Evolutionary conservation across 2,888 invertebrate genomes (phyloP).

Genomic region (Sepioteuthis lessoniana): DNA sequence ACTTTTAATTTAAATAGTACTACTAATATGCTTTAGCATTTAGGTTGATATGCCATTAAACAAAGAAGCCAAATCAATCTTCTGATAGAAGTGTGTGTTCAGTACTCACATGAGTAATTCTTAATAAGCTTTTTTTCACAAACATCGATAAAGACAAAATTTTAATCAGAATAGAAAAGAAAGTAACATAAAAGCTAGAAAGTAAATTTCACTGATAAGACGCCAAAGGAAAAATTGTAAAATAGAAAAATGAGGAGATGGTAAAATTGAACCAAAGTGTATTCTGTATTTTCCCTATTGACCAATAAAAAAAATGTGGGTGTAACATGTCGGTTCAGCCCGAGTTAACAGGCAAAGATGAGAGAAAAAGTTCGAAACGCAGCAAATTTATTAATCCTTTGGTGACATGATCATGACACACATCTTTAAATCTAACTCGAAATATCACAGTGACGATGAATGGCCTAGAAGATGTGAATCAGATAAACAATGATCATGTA

Average conservation of each 20-base stretch:
- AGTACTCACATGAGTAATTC: too few species aligned
- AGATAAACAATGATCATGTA: background rate
- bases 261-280: background rate
- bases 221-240: background rate
- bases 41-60: too few species aligned
- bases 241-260: background rate
- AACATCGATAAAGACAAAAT: too few species aligned
- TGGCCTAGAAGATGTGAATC: background rate
- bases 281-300: too few species aligned
- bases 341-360: background rate
- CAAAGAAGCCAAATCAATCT: too few species aligned
- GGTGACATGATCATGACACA: background rate
- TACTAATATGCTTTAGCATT: too few species aligned
- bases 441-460: background rate
- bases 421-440: background rate
- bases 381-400: background rate
- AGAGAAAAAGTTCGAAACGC: background rate
- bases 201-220: background rate
- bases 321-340: too few species aligned
- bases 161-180: too few species aligned
- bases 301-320: too few species aligned
- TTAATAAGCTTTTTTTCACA: too few species aligned
- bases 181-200: background rate
- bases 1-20: too few species aligned
- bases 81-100: too few species aligned